Evolutionary conservation across 2,888 invertebrate genomes (phyloP), one percentile per base, ranked within the genome.

Genomic region (Rotaria sp.): DNA sequence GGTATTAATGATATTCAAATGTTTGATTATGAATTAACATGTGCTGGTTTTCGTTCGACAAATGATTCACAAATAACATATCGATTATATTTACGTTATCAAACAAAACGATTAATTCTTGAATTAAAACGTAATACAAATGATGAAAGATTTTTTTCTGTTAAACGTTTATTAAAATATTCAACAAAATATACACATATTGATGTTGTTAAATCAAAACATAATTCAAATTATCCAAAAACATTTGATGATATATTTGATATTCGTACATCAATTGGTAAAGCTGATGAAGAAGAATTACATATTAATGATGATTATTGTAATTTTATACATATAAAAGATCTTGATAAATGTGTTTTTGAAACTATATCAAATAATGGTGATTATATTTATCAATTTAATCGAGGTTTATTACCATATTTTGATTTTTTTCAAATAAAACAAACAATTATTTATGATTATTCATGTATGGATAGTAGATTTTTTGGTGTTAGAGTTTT

Each of bases 221-320:
- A 26, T 26, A 41, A 80, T 21, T 45, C 80, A 45, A 41, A 45
- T 45, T 80, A 80, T 45, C 4, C 80, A 0, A 11, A 41, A 45
- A 80, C 80, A 45, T 80, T n/a, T 10, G 80, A 80, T 80, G 80
- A 80, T n/a, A 80, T 80, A 26, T 80, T 3, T 45, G 80, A 80
- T 45, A 80, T 80, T 80, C 80, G 80, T 8, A 80, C 45, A 45
- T 45, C 45, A 3, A 80, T 80, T 26, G 80, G 80, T 15, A 80
- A 80, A 80, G 15, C 15, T 15, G 80, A 80, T 45, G 80, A 45
- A 80, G 80, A 80, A 80, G 80, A 80, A 80, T 80, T 80, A 45
- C 41, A 80, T 80, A 10, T 80, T 3, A 80, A 80, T n/a, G 80
- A 80, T 45, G 45, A 80, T 13, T 45, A 45, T 80, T 80, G 80